These are phyloP conservation scores for Mesaphorura yosii DNA, from an alignment of 1,140 invertebrate genomes.

Conservation along the genomic window DNA sequence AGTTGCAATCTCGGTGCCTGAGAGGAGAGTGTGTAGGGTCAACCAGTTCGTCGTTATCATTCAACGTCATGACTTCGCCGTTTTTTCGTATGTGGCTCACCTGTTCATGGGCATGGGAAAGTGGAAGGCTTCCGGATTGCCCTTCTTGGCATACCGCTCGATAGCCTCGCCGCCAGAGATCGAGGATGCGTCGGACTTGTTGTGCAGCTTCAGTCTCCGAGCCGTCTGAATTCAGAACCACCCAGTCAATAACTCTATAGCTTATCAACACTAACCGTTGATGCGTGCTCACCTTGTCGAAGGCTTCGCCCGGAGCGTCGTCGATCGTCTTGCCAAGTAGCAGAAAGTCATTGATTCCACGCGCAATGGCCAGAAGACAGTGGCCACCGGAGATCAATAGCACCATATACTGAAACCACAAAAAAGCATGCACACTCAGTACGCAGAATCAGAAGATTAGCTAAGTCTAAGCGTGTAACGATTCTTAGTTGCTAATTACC, in stretches of 20 bases:
- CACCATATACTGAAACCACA: constrained; percentile 46
- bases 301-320: constrained; percentile 78
- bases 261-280: background rate
- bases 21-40: too few relatives aligned
- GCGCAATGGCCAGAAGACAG: constrained; percentile 65
- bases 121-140: constrained; percentile 54
- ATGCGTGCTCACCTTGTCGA: constrained; percentile 61
- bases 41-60: too few relatives aligned
- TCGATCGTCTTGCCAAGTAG: constrained; percentile 67
- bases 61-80: too few relatives aligned
- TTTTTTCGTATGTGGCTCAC: background rate
- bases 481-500: too few relatives aligned
- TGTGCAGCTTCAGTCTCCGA: constrained; percentile 68
- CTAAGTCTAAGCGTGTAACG: too few relatives aligned
- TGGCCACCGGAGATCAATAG: constrained; percentile 87
- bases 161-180: constrained; percentile 73
- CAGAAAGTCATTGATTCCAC: constrained; percentile 61
- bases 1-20: constrained; percentile 61
- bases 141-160: constrained; percentile 61
- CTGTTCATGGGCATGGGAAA: constrained; percentile 49
- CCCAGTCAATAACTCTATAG: background rate
- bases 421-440: background rate
- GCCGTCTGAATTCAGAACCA: constrained; percentile 47
- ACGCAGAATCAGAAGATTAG: too few relatives aligned
- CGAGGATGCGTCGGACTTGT: constrained; percentile 57